These are phyloP conservation scores for Tursiops truncatus DNA, from an alignment of 2,113 vertebrate genomes.

Conservation along the genomic window DNA sequence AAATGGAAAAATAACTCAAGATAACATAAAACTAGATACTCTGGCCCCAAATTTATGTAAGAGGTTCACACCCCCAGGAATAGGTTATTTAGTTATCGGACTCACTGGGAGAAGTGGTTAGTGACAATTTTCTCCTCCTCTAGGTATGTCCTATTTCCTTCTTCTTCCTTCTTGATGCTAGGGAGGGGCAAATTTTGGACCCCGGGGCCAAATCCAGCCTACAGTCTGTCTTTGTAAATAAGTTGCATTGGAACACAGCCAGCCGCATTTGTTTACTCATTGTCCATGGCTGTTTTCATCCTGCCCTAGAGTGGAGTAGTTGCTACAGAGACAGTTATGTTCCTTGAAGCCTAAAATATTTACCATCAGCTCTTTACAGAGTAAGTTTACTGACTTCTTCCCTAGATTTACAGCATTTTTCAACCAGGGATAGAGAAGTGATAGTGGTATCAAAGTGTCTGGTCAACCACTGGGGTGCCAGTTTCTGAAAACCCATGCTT, in stretches of 20 bases:
- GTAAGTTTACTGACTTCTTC: too few species aligned
- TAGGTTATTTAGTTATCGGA: background rate
- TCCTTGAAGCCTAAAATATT: background rate
- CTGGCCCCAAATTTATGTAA: background rate
- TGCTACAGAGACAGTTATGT: background rate
- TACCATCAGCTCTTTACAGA: background rate
- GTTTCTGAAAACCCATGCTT: background rate
- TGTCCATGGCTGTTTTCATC: background rate
- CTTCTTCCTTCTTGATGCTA: background rate
- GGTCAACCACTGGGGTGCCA: background rate
- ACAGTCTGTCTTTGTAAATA: background rate
- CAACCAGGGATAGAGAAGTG: background rate
- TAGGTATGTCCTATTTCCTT: background rate
- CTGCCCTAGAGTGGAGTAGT: too few species aligned
- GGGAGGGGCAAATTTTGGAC: background rate
- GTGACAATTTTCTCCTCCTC: background rate
- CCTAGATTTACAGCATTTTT: background rate
- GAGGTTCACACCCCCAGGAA: background rate
- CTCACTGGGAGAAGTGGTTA: background rate
- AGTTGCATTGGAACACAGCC: background rate
- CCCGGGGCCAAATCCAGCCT: background rate
- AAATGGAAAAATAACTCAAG: background rate
- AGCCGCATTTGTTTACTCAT: background rate
- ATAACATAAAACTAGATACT: background rate
- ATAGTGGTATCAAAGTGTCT: background rate